Evolutionary conservation across 2,888 invertebrate genomes (phyloP).

Genomic region (Limnephilus lunatus): DNA sequence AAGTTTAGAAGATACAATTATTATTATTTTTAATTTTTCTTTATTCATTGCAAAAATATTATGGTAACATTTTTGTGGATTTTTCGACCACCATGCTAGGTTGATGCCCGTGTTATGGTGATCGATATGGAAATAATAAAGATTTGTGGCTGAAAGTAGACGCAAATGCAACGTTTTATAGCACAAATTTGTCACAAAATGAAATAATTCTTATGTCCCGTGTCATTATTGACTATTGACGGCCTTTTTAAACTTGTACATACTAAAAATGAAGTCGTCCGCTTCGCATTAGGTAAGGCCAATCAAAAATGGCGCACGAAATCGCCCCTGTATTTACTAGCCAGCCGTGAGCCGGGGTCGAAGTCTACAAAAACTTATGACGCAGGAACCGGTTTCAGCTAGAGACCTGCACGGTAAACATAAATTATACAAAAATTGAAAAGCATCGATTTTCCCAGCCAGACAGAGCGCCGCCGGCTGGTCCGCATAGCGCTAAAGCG

Average conservation of each 20-base stretch:
- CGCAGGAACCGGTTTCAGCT: neutral
- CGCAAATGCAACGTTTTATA: no score
- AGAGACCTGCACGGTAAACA: slow-evolving; percentile 13
- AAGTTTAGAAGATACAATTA: no score
- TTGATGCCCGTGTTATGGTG: no score
- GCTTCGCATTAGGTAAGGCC: neutral
- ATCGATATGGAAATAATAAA: no score
- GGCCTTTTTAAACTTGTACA: neutral
- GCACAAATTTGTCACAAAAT: neutral
- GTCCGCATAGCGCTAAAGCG: slow-evolving; percentile 34
- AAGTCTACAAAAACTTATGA: neutral
- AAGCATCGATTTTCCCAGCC: slow-evolving; percentile 31
- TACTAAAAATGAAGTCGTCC: neutral
- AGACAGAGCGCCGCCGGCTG: slow-evolving; percentile 25
- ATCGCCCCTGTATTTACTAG: neutral
- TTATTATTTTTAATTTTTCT: no score
- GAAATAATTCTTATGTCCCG: neutral
- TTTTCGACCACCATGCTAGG: no score
- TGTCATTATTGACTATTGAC: neutral
- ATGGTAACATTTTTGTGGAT: no score
- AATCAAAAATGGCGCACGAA: neutral
- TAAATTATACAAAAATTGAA: slow-evolving; percentile 20
- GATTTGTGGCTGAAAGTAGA: no score
- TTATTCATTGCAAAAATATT: no score
- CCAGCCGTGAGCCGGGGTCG: neutral